A percentile compares a stretch with the other conserved stretches of the same genome.
Conservation (phyloP, 2,797 vertebrate genomes). For the Hephaestus fuliginosus region DNA sequence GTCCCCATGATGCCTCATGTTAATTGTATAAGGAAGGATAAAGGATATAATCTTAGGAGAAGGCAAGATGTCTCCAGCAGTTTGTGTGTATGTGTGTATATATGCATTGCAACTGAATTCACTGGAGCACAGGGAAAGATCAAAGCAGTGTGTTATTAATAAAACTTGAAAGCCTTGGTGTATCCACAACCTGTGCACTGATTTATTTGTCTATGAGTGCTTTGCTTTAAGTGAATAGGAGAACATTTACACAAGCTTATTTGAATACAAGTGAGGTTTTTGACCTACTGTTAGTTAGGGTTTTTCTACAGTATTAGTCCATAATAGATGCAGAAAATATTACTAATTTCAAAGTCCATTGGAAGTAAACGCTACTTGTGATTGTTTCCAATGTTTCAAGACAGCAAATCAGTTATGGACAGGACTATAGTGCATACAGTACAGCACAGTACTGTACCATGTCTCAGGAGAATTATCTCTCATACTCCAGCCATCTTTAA, state of each 20-base stretch:
- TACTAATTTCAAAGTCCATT: neutral
- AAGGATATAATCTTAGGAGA: constrained; percentile 58
- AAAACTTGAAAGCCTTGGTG: constrained; percentile 59
- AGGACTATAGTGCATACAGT: neutral
- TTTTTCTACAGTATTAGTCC: constrained; percentile 12
- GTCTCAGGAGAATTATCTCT: neutral
- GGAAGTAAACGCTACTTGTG: neutral
- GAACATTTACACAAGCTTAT: constrained; percentile 43
- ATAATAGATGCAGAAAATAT: constrained; percentile 8
- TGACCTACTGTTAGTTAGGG: constrained; percentile 11
- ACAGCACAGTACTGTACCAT: neutral
- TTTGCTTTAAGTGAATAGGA: constrained; percentile 53
- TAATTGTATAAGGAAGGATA: constrained; percentile 64
- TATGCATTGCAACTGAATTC: constrained; percentile 25
- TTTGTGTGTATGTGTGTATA: constrained; percentile 12
- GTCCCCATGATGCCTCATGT: constrained; percentile 46
- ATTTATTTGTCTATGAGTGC: constrained; percentile 58
- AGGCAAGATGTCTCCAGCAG: constrained; percentile 18
- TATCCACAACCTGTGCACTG: constrained; percentile 51
- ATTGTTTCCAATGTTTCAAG: neutral
- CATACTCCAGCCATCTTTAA: constrained; percentile 1
- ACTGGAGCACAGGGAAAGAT: constrained; percentile 42
- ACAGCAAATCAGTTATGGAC: neutral
- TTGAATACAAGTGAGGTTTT: constrained; percentile 37
- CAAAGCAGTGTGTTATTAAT: constrained; percentile 67